phyloP scores from a whole-genome alignment of 2,113 vertebrate species.

The Strix uralensis region DNA sequence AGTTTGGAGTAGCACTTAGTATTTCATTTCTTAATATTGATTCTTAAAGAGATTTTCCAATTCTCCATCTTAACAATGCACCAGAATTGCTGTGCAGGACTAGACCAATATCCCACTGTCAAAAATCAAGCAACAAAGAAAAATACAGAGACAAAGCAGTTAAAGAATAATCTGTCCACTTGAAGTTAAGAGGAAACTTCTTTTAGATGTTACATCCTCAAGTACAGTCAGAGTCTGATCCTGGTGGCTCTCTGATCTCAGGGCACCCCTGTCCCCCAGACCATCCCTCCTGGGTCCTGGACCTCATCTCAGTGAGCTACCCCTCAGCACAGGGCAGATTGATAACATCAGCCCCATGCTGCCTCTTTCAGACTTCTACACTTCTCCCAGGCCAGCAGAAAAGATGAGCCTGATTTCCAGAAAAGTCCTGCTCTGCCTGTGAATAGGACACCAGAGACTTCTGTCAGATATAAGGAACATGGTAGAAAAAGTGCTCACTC shows the following conservation, averaged over 20 bases:
- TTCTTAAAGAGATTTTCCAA: not conserved
- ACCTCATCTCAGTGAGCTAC: not conserved
- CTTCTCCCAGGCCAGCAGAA: not conserved
- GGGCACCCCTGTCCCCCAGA: not conserved
- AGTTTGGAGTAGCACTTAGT: not conserved
- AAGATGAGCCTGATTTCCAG: not conserved
- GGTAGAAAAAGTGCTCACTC: not conserved
- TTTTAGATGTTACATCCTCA: not conserved
- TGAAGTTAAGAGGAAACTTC: not conserved
- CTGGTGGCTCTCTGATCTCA: not conserved
- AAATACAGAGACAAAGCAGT: not conserved
- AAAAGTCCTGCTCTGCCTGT: not conserved
- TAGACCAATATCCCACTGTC: not conserved
- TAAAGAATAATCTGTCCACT: not conserved
- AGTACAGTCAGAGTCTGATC: not conserved
- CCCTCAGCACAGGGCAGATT: not conserved
- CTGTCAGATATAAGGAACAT: not conserved
- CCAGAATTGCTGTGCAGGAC: not conserved
- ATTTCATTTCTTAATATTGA: not conserved
- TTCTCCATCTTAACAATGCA: not conserved
- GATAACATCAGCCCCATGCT: not conserved
- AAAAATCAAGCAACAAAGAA: not conserved
- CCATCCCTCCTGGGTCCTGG: not conserved
- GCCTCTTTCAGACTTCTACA: not conserved
- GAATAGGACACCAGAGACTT: not conserved